Evolutionary conservation across 2,797 vertebrate genomes (phyloP).

Genomic region (Scarus forsteni): DNA sequence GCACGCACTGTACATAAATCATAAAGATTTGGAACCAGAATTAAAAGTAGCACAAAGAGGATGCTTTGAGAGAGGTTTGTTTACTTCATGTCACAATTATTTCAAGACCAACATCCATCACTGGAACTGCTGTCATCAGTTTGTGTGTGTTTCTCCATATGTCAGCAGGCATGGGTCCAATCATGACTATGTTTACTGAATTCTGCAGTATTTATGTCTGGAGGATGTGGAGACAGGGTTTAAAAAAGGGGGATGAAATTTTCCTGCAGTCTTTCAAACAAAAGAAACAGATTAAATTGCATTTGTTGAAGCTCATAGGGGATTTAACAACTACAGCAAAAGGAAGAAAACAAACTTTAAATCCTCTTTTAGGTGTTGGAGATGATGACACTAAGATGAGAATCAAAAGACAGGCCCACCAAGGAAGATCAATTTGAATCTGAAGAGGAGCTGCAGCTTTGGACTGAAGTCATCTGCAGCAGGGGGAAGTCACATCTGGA

Average conservation of each 20-base stretch:
- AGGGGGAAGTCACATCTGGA: background rate
- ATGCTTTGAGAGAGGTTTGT: too few relatives aligned
- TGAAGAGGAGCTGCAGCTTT: background rate
- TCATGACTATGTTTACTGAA: too few relatives aligned
- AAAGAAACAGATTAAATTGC: background rate
- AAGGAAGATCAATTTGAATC: background rate
- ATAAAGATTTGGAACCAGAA: too few relatives aligned
- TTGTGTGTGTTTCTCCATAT: too few relatives aligned
- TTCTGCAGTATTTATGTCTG: constrained; percentile 18
- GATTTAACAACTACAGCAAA: too few relatives aligned
- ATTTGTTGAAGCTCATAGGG: background rate
- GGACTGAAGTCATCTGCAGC: background rate
- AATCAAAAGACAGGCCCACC: background rate
- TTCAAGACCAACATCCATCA: too few relatives aligned
- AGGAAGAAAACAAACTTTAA: background rate
- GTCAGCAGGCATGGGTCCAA: too few relatives aligned
- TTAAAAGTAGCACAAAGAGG: too few relatives aligned
- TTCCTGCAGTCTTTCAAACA: background rate
- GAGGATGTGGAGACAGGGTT: background rate
- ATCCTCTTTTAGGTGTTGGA: background rate
- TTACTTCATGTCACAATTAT: too few relatives aligned
- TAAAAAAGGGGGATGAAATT: background rate
- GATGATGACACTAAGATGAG: background rate
- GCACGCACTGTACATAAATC: too few relatives aligned
- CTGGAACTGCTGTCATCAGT: too few relatives aligned